Conservation (phyloP, 2,113 vertebrate genomes). For the Actenoides lindsayi region DNA sequence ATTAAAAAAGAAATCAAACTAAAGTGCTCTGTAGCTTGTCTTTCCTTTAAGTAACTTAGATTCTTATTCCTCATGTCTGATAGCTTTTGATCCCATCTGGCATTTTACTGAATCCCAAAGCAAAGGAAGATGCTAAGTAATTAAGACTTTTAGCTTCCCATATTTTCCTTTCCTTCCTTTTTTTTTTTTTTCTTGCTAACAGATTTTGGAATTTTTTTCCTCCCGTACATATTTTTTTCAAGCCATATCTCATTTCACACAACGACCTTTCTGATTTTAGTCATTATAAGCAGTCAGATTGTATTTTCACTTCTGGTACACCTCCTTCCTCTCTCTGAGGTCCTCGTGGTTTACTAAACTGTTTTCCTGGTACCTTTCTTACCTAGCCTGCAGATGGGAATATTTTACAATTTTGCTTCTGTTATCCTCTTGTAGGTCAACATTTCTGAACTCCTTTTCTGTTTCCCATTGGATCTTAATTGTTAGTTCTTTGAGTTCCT, state of each 20-base stretch:
- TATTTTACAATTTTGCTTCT: neutral
- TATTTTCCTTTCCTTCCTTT: too few relatives aligned
- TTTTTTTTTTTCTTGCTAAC: accelerated
- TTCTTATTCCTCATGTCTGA: neutral
- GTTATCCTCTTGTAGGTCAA: neutral
- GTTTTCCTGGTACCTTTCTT: neutral
- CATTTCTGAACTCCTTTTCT: neutral
- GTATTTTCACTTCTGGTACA: neutral
- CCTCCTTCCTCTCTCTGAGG: neutral
- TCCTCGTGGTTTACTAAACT: neutral
- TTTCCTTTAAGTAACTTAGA: neutral
- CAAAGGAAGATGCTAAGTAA: neutral
- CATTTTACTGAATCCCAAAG: neutral
- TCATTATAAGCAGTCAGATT: neutral
- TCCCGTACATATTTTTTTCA: neutral
- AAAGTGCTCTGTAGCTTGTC: neutral
- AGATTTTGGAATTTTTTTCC: neutral
- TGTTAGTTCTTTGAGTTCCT: neutral
- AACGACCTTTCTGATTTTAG: neutral
- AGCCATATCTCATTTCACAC: neutral
- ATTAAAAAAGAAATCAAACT: neutral
- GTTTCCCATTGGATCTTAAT: neutral
- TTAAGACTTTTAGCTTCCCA: neutral
- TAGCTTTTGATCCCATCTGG: neutral
- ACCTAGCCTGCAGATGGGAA: neutral